A percentile compares a stretch with the other conserved stretches of the same genome.
Evolutionary conservation across 2,888 invertebrate genomes (phyloP).

Genomic region (Allacma fusca): DNA sequence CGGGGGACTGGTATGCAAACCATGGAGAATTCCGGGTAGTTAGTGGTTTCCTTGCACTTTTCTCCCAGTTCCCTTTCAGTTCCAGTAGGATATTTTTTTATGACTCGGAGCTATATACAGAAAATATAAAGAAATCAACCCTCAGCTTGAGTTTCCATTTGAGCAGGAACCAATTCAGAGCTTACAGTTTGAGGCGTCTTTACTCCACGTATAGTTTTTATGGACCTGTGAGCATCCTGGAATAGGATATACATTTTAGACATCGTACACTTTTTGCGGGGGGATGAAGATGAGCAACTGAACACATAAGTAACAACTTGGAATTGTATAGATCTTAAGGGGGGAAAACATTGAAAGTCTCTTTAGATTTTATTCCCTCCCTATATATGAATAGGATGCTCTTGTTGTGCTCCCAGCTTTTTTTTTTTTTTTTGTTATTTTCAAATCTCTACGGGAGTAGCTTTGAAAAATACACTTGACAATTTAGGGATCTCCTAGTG

Average conservation of each 20-base stretch:
- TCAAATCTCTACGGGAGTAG: background rate
- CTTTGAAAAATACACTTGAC: background rate
- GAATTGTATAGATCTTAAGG: background rate
- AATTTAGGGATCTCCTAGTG: background rate
- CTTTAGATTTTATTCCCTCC: background rate
- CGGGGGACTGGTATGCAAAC: too few relatives aligned
- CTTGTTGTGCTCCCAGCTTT: background rate
- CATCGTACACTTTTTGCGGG: too few relatives aligned
- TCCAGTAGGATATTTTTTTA: background rate
- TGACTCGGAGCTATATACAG: background rate
- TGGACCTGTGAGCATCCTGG: background rate
- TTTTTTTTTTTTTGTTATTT: background rate
- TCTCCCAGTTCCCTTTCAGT: background rate
- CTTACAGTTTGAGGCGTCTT: background rate
- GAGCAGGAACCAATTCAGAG: background rate
- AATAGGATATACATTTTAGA: too few relatives aligned
- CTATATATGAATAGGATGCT: background rate
- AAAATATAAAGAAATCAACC: conserved; percentile 9
- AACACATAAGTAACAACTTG: too few relatives aligned
- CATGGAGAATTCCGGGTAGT: too few relatives aligned
- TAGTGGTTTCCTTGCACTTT: too few relatives aligned
- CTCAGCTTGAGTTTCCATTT: background rate
- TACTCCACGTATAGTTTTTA: background rate
- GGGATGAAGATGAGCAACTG: too few relatives aligned
- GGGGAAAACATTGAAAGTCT: conserved; percentile 1